A percentile compares a stretch with the other conserved stretches of the same genome.
These are phyloP conservation scores for Melanotaenia pygmaea DNA, from an alignment of 2,797 vertebrate species.

Conservation along the genomic window DNA sequence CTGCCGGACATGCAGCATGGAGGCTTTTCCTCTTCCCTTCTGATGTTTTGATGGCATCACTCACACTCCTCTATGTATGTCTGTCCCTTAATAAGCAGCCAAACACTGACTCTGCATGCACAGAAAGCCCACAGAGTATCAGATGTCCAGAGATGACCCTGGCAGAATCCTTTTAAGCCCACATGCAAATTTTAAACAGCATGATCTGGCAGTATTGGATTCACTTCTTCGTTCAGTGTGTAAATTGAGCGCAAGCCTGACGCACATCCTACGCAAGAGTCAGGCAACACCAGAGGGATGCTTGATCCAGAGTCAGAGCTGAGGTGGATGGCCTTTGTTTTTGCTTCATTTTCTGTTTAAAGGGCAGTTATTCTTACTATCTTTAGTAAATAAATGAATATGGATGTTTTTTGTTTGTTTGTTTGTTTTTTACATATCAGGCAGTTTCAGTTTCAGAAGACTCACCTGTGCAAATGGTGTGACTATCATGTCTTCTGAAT, in stretches of 20 bases:
- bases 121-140: slow-evolving; percentile 60
- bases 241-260: slow-evolving; percentile 76
- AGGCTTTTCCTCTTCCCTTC: slow-evolving; percentile 37
- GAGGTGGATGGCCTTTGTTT: slow-evolving; percentile 26
- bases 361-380: not conserved
- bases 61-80: slow-evolving; percentile 46
- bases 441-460: slow-evolving; percentile 11
- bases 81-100: slow-evolving; percentile 59
- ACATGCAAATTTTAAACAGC: slow-evolving; percentile 67
- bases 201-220: slow-evolving; percentile 67
- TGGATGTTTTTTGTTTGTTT: not conserved
- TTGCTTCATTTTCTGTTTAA: slow-evolving; percentile 5
- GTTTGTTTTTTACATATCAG: no score
- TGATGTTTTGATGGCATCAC: slow-evolving; percentile 58
- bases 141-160: slow-evolving; percentile 61
- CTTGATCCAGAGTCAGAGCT: slow-evolving; percentile 45
- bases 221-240: slow-evolving; percentile 59
- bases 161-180: slow-evolving; percentile 56
- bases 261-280: slow-evolving; percentile 70
- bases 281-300: slow-evolving; percentile 46
- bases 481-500: slow-evolving; percentile 96
- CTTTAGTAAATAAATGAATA: not conserved
- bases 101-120: slow-evolving; percentile 62
- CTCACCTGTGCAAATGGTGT: slow-evolving; percentile 95
- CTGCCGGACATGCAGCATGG: slow-evolving; percentile 3